Conservation (phyloP, 2,888 invertebrate species). For the Ferrisia virgata region DNA sequence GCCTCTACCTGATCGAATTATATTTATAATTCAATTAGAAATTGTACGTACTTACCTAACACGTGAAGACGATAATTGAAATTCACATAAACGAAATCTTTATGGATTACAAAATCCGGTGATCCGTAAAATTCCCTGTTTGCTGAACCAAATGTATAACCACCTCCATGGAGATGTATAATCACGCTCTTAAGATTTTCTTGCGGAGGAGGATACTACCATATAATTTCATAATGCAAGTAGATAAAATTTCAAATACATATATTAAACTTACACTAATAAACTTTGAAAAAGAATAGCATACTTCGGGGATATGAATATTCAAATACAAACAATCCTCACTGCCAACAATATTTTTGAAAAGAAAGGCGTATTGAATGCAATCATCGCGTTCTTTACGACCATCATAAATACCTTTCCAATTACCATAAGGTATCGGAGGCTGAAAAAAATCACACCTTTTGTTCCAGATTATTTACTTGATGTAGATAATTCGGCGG, state of each 20-base stretch:
- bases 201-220: not conserved
- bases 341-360: not conserved
- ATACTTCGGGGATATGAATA: not conserved
- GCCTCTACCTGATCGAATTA: no score
- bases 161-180: not conserved
- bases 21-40: no score
- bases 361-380: not conserved
- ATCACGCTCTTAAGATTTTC: not conserved
- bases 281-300: not conserved
- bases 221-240: not conserved
- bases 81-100: not conserved
- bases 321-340: not conserved
- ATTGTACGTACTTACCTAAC: not conserved
- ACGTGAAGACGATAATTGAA: not conserved
- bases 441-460: not conserved
- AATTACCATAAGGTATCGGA: not conserved
- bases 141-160: not conserved
- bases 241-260: no score
- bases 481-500: not conserved
- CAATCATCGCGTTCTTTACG: not conserved
- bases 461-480: not conserved
- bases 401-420: not conserved
- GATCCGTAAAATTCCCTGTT: not conserved
- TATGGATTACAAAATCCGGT: not conserved
- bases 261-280: no score